These are phyloP conservation scores for Drosophila gaucha DNA, from an alignment of 2,888 invertebrate genomes.

Conservation along the genomic window DNA sequence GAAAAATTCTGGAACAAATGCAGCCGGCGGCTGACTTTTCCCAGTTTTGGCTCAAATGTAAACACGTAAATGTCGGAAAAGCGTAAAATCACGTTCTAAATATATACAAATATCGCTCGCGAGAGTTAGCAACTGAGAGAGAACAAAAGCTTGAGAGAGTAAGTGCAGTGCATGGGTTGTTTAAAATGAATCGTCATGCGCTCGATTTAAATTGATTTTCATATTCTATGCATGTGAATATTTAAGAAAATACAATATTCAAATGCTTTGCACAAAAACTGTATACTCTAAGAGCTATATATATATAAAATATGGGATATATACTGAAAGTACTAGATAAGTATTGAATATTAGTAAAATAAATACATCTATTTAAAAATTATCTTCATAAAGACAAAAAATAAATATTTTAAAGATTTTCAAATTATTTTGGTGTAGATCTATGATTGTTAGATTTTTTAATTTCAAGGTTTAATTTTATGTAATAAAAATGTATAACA, in stretches of 20 bases:
- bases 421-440: too few species aligned
- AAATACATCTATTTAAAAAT: too few species aligned
- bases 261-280: neutral
- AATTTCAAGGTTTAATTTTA: too few species aligned
- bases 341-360: too few species aligned
- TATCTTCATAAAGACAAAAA: too few species aligned
- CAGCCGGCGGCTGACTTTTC: slow-evolving; percentile 66
- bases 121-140: slow-evolving; percentile 16
- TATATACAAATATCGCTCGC: slow-evolving; percentile 55
- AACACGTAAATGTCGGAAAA: slow-evolving; percentile 67
- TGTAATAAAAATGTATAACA: neutral
- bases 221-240: slow-evolving; percentile 30
- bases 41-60: slow-evolving; percentile 67
- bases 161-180: slow-evolving; percentile 44
- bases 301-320: neutral
- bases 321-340: too few species aligned
- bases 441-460: too few species aligned
- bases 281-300: slow-evolving; percentile 14
- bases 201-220: slow-evolving; percentile 55
- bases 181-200: slow-evolving; percentile 41
- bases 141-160: slow-evolving; percentile 12
- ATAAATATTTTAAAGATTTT: too few species aligned
- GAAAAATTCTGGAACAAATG: slow-evolving; percentile 73
- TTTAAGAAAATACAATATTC: neutral
- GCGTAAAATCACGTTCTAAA: slow-evolving; percentile 78